Percentiles rank a stretch among this genome's conserved stretches.
These are phyloP conservation scores for Lepidurus arcticus DNA, from an alignment of 1,140 invertebrate species.

Conservation along the genomic window DNA sequence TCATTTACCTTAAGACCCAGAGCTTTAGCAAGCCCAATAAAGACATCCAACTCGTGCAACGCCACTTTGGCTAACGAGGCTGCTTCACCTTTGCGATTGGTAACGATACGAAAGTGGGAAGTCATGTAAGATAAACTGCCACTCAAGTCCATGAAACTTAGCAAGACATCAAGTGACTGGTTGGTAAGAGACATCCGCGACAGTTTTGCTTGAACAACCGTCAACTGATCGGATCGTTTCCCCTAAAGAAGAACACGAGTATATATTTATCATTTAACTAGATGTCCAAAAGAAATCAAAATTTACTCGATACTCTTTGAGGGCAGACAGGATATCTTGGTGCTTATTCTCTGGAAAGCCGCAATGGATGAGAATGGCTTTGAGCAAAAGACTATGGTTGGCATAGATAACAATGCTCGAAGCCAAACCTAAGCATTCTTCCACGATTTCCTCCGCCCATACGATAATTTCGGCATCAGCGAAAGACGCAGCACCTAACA, in stretches of 20 bases:
- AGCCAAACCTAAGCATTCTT: conserved; percentile 42
- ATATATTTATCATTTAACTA: neutral
- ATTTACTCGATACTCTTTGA: conserved; percentile 41
- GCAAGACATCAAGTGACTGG: conserved; percentile 60
- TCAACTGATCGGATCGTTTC: conserved; percentile 22
- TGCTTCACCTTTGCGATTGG: conserved; percentile 57
- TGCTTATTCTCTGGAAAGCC: conserved; percentile 70
- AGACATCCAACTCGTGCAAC: conserved; percentile 63
- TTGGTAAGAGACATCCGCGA: conserved; percentile 57
- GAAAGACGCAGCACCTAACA: conserved; percentile 51
- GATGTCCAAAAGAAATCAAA: too few relatives aligned
- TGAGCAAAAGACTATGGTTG: conserved; percentile 74
- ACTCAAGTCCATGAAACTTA: conserved; percentile 66
- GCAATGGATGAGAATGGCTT: conserved; percentile 70
- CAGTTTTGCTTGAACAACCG: neutral
- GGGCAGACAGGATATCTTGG: conserved; percentile 57
- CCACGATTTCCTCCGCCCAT: conserved; percentile 66
- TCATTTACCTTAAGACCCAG: conserved; percentile 64
- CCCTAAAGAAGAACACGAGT: conserved; percentile 16
- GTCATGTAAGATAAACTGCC: conserved; percentile 58
- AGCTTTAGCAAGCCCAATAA: conserved; percentile 59
- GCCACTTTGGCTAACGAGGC: conserved; percentile 60
- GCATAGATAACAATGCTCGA: conserved; percentile 43
- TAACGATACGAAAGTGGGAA: conserved; percentile 54
- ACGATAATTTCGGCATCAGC: conserved; percentile 80